phyloP scores from a whole-genome alignment of 1,140 invertebrate species.

The Sweltsa coloradensis region DNA sequence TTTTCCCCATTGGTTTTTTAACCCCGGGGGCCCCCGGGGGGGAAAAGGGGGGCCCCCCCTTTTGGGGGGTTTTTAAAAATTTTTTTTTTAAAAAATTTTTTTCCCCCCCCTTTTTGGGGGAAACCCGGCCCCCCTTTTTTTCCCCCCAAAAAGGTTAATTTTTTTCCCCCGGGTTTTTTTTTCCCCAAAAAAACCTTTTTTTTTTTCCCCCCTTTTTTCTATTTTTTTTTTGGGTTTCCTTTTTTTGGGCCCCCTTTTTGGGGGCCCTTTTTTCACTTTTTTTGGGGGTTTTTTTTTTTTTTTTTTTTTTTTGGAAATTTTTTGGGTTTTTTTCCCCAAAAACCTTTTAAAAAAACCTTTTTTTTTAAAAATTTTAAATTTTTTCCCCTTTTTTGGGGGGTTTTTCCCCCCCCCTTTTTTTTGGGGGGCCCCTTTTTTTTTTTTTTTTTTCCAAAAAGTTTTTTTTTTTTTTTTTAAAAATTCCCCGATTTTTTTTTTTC shows the following conservation, averaged over 20 bases:
- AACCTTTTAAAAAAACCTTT: not conserved
- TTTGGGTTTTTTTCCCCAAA: not conserved
- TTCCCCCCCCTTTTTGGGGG: too few species aligned
- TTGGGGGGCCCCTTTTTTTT: constrained; percentile 14
- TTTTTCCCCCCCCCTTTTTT: constrained; percentile 10
- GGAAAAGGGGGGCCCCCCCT: too few species aligned
- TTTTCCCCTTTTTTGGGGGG: not conserved
- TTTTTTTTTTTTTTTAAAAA: constrained; percentile 13
- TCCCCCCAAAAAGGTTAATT: too few species aligned
- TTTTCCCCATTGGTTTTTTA: too few species aligned
- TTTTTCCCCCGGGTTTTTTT: too few species aligned
- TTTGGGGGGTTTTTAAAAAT: too few species aligned
- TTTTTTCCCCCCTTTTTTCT: not conserved
- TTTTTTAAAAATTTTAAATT: not conserved
- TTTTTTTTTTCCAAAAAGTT: constrained; percentile 14
- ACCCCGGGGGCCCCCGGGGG: too few species aligned
- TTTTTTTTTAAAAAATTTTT: too few species aligned
- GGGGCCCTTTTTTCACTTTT: not conserved
- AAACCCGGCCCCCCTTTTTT: too few species aligned
- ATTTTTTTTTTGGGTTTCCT: not conserved
- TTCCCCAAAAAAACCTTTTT: not conserved
- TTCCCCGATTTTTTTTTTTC: too few species aligned
- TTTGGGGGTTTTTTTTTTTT: constrained; percentile 7
- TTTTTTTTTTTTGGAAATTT: not conserved
- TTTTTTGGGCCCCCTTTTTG: not conserved